These are phyloP conservation scores for Crypturellus tataupa DNA, from an alignment of 2,797 vertebrate species.

Conservation along the genomic window DNA sequence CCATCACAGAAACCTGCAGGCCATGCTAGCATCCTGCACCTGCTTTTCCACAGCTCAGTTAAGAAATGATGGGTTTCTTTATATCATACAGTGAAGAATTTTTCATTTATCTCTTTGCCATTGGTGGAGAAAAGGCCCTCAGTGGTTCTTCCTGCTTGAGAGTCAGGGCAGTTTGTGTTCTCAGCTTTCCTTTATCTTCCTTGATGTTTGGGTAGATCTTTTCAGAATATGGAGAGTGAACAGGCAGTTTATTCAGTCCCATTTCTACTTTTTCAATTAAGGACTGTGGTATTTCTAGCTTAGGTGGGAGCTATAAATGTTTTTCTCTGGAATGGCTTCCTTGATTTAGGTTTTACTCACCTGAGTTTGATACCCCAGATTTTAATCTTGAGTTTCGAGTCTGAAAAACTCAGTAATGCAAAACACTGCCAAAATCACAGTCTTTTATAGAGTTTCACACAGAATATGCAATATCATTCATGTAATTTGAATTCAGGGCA, in stretches of 20 bases:
- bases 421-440: background rate
- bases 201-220: background rate
- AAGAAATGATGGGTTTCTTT: background rate
- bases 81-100: background rate
- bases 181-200: background rate
- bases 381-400: background rate
- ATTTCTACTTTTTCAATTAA: background rate
- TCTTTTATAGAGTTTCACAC: background rate
- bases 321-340: background rate
- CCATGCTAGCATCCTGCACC: constrained; percentile 43
- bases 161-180: background rate
- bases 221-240: background rate
- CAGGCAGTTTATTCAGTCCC: background rate
- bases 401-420: background rate
- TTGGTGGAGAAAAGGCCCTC: background rate
- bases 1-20: constrained; percentile 55
- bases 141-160: background rate
- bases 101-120: background rate
- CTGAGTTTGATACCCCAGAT: background rate
- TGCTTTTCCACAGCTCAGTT: constrained; percentile 46
- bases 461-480: background rate
- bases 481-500: background rate
- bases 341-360: background rate
- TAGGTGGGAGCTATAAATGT: background rate
- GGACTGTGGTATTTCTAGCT: background rate